Base-by-base conservation (phyloP, 2,797 vertebrate genomes). In the Muraenolepis orangiensis region DNA sequence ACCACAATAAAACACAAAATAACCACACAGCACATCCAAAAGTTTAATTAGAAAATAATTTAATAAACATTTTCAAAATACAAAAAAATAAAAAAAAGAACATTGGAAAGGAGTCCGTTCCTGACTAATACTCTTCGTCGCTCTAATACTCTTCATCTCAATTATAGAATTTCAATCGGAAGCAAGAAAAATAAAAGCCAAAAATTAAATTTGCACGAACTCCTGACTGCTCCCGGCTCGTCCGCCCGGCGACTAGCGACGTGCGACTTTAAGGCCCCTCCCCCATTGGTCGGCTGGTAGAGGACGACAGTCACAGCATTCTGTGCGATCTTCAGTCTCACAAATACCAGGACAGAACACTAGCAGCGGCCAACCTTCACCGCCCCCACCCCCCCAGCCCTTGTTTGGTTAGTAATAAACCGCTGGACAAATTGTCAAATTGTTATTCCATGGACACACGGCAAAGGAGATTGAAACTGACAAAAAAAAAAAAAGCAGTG, bases 61-160 rank as follows among this genome's bases (percentile, higher is more conserved):
- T 95, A 95, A 91, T 94, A 92, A 92, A 94, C 91, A 90, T 89
- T 87, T 81, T 67, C 86, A 88, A 90, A 90, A 84, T 95, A 93
- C 92, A 93, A 86, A 79, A 92, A 93, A 93, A 87, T 80, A 84
- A 93, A 86, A 79, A 92, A 93, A 93, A 87, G 81, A 84, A 95
- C 93, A 95, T 86, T 91, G 90, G 90, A 91, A 91, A 84, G 87
- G 91, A 83, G 84, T 89, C 86, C 87, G n/a, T 64, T 90, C 76
- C 80, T 77, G 89, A 93, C 92, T 92, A 95, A 95, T 92, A 95
- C 94, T 96, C 94, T 94, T 94, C n/a, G n/a, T n/a, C n/a, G n/a
- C n/a, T n/a, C n/a, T 95, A 94, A 88, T 88, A 90, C 76, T 74
- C 38, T 66, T 75, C 20, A 57, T 57, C 1, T 26, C 26, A 13